Percentiles rank a stretch among this genome's conserved stretches.
Evolutionary conservation across 2,113 vertebrate genomes (phyloP).

Genomic region (Trogon melanurus): DNA sequence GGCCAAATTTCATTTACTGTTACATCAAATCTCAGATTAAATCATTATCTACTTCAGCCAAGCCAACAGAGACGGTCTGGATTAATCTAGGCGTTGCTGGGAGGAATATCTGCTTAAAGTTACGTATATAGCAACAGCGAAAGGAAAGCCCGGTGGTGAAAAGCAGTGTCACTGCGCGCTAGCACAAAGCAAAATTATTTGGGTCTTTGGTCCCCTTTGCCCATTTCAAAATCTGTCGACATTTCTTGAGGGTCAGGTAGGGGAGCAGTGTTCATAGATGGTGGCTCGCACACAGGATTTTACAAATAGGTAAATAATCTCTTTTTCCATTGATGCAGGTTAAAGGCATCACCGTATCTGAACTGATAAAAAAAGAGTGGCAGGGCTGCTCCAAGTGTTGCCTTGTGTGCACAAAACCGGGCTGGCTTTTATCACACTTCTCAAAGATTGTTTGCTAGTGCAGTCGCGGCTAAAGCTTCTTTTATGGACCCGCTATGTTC

Average conservation of each 20-base stretch:
- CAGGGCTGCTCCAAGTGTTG: background rate
- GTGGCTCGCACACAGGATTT: background rate
- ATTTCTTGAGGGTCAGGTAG: background rate
- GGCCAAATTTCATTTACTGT: slow-evolving; percentile 9
- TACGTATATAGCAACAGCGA: background rate
- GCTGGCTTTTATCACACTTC: background rate
- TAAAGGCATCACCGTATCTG: background rate
- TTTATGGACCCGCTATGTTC: background rate
- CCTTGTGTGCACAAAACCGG: background rate
- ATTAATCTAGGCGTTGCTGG: background rate
- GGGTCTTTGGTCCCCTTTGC: background rate
- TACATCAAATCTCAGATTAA: background rate
- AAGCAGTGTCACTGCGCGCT: background rate
- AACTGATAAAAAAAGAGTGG: background rate
- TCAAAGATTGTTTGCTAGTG: background rate
- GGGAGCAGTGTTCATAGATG: background rate
- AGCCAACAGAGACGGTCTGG: background rate
- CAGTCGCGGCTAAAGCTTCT: background rate
- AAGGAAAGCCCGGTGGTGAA: background rate
- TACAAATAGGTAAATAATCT: background rate
- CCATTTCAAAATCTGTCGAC: background rate
- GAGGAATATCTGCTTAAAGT: background rate
- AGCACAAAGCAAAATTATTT: background rate
- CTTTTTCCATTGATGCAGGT: background rate
- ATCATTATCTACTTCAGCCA: background rate